A percentile compares a stretch with the other conserved stretches of the same genome.
Evolutionary conservation across 2,888 invertebrate species (phyloP).

Genomic region (Pollenia labialis): DNA sequence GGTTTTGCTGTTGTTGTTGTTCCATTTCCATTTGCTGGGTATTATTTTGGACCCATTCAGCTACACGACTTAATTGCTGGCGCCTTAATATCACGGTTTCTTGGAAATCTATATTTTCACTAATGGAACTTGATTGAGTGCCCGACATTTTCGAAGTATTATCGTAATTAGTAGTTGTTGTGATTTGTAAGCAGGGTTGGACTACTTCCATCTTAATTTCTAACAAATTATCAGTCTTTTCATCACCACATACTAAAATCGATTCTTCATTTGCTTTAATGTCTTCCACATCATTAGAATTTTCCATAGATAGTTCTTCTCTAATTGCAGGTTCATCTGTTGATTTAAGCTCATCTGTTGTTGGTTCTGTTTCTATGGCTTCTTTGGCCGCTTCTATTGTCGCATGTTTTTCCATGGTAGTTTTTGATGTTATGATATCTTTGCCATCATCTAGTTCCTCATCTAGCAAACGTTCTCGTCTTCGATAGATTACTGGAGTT

Average conservation of each 20-base stretch:
- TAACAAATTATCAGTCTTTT: constrained; percentile 74
- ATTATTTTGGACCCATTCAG: constrained; percentile 91
- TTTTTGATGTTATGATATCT: constrained; percentile 83
- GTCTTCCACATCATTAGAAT: background rate
- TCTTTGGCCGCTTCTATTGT: constrained; percentile 49
- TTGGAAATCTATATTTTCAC: constrained; percentile 82
- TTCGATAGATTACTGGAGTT: constrained; percentile 90
- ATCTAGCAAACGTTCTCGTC: constrained; percentile 85
- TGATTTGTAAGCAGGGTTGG: constrained; percentile 41
- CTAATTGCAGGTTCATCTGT: background rate
- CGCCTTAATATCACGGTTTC: constrained; percentile 86
- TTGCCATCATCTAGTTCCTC: constrained; percentile 84
- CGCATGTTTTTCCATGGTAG: constrained; percentile 72
- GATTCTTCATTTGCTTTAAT: constrained; percentile 2
- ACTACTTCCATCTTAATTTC: constrained; percentile 71
- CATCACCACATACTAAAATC: constrained; percentile 63
- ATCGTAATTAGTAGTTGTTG: constrained; percentile 57
- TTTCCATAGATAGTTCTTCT: constrained; percentile 1
- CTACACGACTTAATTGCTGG: constrained; percentile 88
- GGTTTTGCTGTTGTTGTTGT: constrained; percentile 63
- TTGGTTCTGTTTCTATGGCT: constrained; percentile 36
- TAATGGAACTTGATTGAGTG: constrained; percentile 82
- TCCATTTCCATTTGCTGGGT: constrained; percentile 84
- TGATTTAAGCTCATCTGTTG: background rate
- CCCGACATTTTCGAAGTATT: constrained; percentile 80